Evolutionary conservation across 2,888 invertebrate species (phyloP).

Genomic region (Agrotis segetum): DNA sequence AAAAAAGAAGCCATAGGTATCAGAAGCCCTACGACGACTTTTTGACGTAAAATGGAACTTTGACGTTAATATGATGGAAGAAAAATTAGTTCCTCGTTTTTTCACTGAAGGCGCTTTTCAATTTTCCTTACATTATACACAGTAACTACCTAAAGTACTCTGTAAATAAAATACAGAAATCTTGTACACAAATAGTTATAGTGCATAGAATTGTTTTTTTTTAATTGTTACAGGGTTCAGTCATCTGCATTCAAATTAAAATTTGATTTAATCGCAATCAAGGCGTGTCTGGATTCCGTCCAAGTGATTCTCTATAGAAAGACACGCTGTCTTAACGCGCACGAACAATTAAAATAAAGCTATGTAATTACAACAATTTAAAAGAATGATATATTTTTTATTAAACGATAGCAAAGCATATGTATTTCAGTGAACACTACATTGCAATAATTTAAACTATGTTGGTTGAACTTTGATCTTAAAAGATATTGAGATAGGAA

Average conservation of each 20-base stretch:
- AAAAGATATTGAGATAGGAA: constrained; percentile 8
- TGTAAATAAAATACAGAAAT: no score
- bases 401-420: constrained; percentile 46
- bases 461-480: constrained; percentile 28
- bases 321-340: constrained; percentile 38
- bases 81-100: no score
- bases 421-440: constrained; percentile 46
- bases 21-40: no score
- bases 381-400: constrained; percentile 65
- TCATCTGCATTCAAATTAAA: constrained; percentile 27
- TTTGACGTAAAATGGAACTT: no score
- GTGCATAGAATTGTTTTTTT: constrained; percentile 6
- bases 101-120: no score
- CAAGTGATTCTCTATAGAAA: constrained; percentile 28
- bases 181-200: neutral
- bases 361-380: constrained; percentile 65
- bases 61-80: no score
- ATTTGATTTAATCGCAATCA: constrained; percentile 36
- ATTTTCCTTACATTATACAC: no score
- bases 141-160: no score
- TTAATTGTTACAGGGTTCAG: constrained; percentile 9
- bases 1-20: no score
- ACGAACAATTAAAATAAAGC: constrained; percentile 54
- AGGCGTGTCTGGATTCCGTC: constrained; percentile 34
- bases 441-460: constrained; percentile 45